Base-by-base conservation (phyloP, 2,113 vertebrate species). In the Puma concolor region DNA sequence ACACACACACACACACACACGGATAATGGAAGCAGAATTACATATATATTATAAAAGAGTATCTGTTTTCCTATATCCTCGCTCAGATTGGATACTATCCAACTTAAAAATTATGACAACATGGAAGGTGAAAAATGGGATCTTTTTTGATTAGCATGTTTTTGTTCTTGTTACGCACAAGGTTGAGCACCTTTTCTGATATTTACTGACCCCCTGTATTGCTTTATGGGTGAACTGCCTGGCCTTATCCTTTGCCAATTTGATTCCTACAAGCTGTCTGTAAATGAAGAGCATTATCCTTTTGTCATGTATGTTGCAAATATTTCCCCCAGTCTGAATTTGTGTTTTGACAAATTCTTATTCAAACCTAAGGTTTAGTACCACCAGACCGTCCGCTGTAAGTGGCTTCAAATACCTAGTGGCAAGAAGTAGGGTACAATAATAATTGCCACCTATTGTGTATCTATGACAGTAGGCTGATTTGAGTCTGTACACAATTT, bases 341-440 rank as follows among this genome's bases (percentile, higher is more conserved):
- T 95, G 41, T 92, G 88, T 94, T 96, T 72, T 79, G 67, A 91
- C 13, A 44, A 88, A 95, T 88, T 93, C 72, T 95, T 93, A 95
- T n/a, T 93, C 27, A 71, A 93, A 98, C 80, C 41, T 87, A 88
- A 91, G 76, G 91, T 72, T 96, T 79, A 91, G 85, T 76, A 82
- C 72, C 6, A 27, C 52, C 48, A 72, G 36, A 64, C 4, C 94
- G 91, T 91, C 97, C 89, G 66, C n/a, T 77, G 3, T 63, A 79
- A 52, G 48, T 23, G 82, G 60, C 60, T 95, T 97, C 82, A 82
- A 94, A 94, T 74, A 85, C 48, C 71, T 88, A 36, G 64, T 69
- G 82, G 57, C 87, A 97, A 91, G 50, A 95, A 82, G 38, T 15
- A 82, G 81, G 33, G 36, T 57, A 77, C 60, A 79, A 71, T 52